Evolutionary conservation across 2,113 vertebrate genomes (phyloP).

Genomic region (Tiliqua scincoides): DNA sequence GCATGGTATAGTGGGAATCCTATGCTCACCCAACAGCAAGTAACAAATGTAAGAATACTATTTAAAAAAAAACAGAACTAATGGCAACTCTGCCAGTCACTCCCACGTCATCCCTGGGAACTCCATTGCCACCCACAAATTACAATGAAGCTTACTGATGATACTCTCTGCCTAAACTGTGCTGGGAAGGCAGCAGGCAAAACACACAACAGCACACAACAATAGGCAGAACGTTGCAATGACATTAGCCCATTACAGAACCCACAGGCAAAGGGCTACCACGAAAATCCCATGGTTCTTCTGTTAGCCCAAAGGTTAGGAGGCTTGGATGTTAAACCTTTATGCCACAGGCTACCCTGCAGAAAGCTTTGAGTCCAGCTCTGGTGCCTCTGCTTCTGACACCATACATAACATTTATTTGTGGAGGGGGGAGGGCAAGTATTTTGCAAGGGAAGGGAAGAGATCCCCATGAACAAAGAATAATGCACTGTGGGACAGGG

Average conservation of each 20-base stretch:
- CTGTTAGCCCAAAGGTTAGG: background rate
- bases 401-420: background rate
- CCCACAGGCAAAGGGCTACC: background rate
- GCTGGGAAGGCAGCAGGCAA: background rate
- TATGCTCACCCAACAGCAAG: background rate
- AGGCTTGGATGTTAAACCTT: background rate
- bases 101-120: background rate
- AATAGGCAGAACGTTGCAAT: background rate
- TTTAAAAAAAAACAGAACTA: background rate
- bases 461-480: background rate
- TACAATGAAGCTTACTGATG: background rate
- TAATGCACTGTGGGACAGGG: background rate
- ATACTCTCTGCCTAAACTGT: background rate
- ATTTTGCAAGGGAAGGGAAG: background rate
- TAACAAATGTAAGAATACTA: background rate
- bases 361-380: background rate
- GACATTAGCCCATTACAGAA: background rate
- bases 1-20: too few relatives aligned
- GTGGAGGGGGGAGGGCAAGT: background rate
- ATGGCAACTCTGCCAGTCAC: background rate
- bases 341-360: background rate
- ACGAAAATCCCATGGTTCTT: background rate
- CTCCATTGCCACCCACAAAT: background rate
- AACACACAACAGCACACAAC: too few relatives aligned
- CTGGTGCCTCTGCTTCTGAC: background rate